Evolutionary conservation across 92 coral and sea anemone genomes (phyloP), one percentile per base, ranked within the genome.

Genomic region (Anthopleura xanthogrammica): DNA sequence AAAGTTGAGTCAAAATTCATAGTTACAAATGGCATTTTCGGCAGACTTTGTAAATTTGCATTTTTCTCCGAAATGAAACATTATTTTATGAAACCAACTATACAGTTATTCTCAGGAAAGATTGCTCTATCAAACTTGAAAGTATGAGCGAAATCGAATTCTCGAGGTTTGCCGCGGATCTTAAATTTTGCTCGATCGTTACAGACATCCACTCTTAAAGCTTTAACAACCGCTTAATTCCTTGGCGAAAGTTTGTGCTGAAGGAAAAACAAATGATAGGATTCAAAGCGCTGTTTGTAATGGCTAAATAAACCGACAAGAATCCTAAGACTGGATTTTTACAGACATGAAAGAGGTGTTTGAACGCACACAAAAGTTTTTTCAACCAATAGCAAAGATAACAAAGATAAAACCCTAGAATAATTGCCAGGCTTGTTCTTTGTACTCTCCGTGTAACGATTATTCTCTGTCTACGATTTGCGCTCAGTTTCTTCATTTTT

Each of bases 341-440:
- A 78, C 87, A 85, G n/a, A 85, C 8, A 14, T 24, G 43, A 50
- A 78, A 60, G 12, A 57, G n/a, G 7, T 78, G 41, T 13, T 48
- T 39, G 24, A 24, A 29, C 66, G 78, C 58, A 50, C 87, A 85
- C 7, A 77, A 13, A 16, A 79, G 23, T 41, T 42, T 71, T 9
- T 78, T 24, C 41, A 85, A 29, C 87, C 87, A 85, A 58, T 85
- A 85, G 70, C 60, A 42, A 19, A 79, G 79, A 78, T 85, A 85
- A 24, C 87, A 84, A 17, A 77, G 83, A 85, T 76, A 85, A 52
- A 85, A 85, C 29, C 19, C 82, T 2, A 78, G 24, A 5, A 85
- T 79, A 41, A 85, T 85, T 7, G 71, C 83, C 17, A 79, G 42
- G 20, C 87, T 85, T 64, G 80, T 85, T 43, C 54, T 85, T 9